phyloP scores from a whole-genome alignment of 92 coral and sea anemone species.

The Zoanthus gigantus region DNA sequence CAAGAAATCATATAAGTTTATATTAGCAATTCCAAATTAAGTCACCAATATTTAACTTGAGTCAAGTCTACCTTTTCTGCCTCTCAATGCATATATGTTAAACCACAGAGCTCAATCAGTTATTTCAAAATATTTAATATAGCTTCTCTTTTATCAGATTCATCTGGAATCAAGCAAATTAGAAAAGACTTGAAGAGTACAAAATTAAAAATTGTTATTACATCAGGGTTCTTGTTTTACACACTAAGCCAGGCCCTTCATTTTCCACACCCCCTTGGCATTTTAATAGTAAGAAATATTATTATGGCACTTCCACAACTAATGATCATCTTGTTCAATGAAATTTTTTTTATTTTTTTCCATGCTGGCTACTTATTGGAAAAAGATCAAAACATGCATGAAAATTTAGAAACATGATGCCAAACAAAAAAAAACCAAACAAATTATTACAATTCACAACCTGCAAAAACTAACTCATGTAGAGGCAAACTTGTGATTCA shows the following conservation, averaged over 20 bases:
- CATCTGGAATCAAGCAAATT: too few relatives aligned
- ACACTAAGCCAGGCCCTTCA: constrained; percentile 22
- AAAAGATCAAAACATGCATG: background rate
- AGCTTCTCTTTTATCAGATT: background rate
- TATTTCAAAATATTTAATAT: background rate
- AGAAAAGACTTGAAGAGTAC: background rate
- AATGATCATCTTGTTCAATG: background rate
- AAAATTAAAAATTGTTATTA: background rate
- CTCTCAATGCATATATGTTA: constrained; percentile 37
- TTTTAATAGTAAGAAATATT: background rate
- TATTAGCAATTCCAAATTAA: constrained; percentile 45
- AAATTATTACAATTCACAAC: background rate
- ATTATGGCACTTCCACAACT: constrained; percentile 9
- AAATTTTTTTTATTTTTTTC: background rate
- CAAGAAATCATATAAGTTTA: constrained; percentile 39
- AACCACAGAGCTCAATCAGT: background rate
- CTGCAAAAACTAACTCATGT: constrained; percentile 9
- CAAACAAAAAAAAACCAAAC: background rate
- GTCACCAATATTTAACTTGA: constrained; percentile 19
- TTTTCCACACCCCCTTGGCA: constrained; percentile 1
- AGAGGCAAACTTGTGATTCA: background rate
- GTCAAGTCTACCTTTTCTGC: constrained; percentile 26
- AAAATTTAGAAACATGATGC: constrained; percentile 39
- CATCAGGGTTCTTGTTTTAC: background rate
- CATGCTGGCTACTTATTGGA: constrained; percentile 23